Base-by-base conservation (phyloP, 2,113 vertebrate species). In the Baryphthengus martii region DNA sequence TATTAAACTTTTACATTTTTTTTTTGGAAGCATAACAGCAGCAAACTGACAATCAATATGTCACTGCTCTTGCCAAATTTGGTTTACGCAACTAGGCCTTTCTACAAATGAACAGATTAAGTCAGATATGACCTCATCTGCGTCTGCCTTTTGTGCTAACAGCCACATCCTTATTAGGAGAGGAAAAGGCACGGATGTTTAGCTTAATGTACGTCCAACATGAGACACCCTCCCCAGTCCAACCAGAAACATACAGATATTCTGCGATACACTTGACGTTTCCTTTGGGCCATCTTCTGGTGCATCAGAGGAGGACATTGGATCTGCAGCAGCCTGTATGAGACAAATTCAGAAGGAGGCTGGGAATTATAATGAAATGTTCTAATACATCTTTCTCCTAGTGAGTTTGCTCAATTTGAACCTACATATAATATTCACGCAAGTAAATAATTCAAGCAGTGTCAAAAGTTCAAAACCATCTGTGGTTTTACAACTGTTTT, bases 181-280 rank as follows among this genome's bases (percentile, higher is more conserved):
- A 62, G 44, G 44, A 87, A 86, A 89, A 79, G 29, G 24, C n/a
- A 59, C 3, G 7, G 53, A 81, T 2, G 5, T 84, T 84, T 33
- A 55, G 47, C 17, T 89, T 37, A 76, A 65, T 20, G 49, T 9
- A 55, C 72, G 83, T 75, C 16, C 35, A 63, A 11, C 1, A 1
- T 15, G 39, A 80, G 3, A 83, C 17, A 84, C 95, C 92, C 89
- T 90, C 82, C 93, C 95, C 90, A 93, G 74, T 55, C 80, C 87
- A 93, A 93, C 66, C 80, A 91, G 73, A 79, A 85, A 98, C 98
- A 88, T 97, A 98, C 98, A 98, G 92, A 98, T 96, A 97, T 95
- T 97, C 93, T 98, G 97, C 2, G 98, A 79, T 10, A 97, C 92
- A 89, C 94, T 97, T 8, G 98, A 66, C 1, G 95, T 63, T 68